Evolutionary conservation across 2,888 invertebrate species (phyloP).

Genomic region (Bruchidius siliquastri): DNA sequence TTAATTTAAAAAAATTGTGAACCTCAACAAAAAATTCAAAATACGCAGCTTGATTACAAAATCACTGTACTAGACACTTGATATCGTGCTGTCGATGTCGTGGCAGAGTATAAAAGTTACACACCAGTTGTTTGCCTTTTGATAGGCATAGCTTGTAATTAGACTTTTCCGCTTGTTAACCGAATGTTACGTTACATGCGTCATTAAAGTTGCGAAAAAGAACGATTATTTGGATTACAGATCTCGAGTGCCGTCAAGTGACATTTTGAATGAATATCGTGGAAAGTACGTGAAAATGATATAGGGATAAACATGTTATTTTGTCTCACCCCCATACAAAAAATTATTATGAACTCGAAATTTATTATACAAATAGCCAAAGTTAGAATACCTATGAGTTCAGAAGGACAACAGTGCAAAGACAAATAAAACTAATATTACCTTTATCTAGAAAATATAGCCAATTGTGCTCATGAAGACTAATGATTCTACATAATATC

Average conservation of each 20-base stretch:
- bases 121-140: background rate
- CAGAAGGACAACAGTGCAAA: too few species aligned
- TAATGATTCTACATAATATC: too few species aligned
- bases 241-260: background rate
- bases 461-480: too few species aligned
- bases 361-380: too few species aligned
- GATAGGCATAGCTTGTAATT: background rate
- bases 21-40: too few species aligned
- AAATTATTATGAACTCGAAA: too few species aligned
- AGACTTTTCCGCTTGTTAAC: background rate
- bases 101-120: background rate
- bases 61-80: background rate
- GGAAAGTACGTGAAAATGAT: background rate
- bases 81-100: background rate
- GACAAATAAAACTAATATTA: too few species aligned
- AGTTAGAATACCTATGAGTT: too few species aligned
- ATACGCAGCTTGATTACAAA: background rate
- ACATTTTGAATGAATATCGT: background rate
- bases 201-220: background rate
- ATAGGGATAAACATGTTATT: background rate
- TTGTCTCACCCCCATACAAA: too few species aligned
- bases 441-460: too few species aligned
- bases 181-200: background rate
- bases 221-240: background rate
- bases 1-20: too few species aligned